Evolutionary conservation across 2,113 vertebrate species (phyloP).

Genomic region (Malurus elegans): DNA sequence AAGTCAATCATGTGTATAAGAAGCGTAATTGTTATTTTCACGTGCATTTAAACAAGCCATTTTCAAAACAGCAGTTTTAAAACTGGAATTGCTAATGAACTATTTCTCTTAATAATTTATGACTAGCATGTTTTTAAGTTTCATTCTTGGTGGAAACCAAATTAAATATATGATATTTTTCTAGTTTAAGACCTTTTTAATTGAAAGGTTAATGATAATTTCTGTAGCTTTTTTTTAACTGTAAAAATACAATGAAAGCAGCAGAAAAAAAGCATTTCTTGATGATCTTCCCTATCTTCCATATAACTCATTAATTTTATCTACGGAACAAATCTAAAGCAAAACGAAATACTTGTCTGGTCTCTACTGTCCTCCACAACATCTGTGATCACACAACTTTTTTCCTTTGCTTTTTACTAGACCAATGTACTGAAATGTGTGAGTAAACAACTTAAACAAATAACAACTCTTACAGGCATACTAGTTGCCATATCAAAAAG

Average conservation of each 20-base stretch:
- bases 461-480: not conserved
- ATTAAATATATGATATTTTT: not conserved
- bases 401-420: not conserved
- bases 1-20: not conserved
- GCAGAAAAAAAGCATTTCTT: not conserved
- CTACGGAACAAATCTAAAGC: not conserved
- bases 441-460: not conserved
- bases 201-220: not conserved
- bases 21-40: not conserved
- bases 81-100: not conserved
- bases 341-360: not conserved
- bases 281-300: not conserved
- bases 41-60: not conserved
- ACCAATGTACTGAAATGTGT: not conserved
- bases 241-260: not conserved
- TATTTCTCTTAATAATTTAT: not conserved
- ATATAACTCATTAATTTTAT: not conserved
- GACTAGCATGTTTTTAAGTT: not conserved
- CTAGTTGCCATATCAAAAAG: not conserved
- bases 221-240: not conserved
- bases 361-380: not conserved
- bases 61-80: not conserved
- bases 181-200: not conserved
- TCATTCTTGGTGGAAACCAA: not conserved
- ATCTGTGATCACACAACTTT: accelerated